Percentiles rank a stretch among this genome's conserved stretches.
phyloP scores from a whole-genome alignment of 2,113 vertebrate species.

The Marmota flaviventris region DNA sequence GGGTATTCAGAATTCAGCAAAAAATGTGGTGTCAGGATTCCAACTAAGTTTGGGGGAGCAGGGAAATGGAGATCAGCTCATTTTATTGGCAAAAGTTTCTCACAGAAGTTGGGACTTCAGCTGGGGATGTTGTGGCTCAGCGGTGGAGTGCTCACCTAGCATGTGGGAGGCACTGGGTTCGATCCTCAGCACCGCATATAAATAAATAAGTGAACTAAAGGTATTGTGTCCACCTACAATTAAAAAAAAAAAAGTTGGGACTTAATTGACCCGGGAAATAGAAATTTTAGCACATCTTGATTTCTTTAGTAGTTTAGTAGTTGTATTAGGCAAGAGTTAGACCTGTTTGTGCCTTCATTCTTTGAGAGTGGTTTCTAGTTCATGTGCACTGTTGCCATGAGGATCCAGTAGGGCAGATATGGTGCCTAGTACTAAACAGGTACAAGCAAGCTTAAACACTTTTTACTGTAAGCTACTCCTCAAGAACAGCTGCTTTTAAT shows the following conservation, averaged over 20 bases:
- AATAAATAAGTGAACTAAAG: too few relatives aligned
- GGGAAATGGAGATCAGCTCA: background rate
- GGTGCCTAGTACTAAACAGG: background rate
- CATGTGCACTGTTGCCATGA: background rate
- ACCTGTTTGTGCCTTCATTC: background rate
- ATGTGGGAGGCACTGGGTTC: too few relatives aligned
- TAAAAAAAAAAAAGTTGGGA: background rate
- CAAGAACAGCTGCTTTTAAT: background rate
- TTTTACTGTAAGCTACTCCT: background rate
- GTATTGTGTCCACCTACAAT: too few relatives aligned
- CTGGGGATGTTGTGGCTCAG: too few relatives aligned
- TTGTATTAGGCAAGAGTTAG: background rate
- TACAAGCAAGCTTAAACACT: background rate
- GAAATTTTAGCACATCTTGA: background rate
- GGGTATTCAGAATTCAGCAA: conserved; percentile 53
- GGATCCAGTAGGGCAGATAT: background rate
- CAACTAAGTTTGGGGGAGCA: background rate
- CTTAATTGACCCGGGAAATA: background rate
- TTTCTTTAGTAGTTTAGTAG: conserved; percentile 45
- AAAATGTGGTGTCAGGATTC: conserved; percentile 1
- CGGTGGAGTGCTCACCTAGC: too few relatives aligned
- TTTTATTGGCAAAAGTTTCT: background rate
- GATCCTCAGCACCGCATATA: too few relatives aligned
- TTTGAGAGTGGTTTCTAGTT: background rate
- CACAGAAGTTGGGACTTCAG: background rate